phyloP scores from a whole-genome alignment of 2,888 invertebrate species.

The Amorpha juglandis region DNA sequence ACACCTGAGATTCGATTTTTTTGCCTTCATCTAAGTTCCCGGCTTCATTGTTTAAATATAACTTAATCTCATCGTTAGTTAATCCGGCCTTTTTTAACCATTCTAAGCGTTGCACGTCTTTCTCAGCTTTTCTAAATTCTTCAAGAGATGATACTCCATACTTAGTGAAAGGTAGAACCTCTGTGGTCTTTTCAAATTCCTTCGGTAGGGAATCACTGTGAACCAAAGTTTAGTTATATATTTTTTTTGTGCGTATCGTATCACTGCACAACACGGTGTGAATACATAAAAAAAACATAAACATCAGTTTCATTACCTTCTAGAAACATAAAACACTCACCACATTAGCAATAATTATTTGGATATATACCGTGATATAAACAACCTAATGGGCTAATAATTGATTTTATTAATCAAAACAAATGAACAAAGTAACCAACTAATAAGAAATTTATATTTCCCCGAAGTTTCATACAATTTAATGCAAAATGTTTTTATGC shows the following conservation, averaged over 20 bases:
- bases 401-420: constrained; percentile 26
- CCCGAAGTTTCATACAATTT: too few relatives aligned
- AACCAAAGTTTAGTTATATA: not conserved
- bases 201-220: constrained; percentile 59
- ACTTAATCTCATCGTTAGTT: constrained; percentile 74
- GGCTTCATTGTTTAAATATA: constrained; percentile 76
- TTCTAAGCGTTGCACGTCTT: constrained; percentile 57
- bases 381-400: not conserved
- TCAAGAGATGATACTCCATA: constrained; percentile 73
- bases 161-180: constrained; percentile 69
- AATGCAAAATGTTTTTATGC: too few relatives aligned
- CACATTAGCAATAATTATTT: not conserved
- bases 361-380: not conserved
- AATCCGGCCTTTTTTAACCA: constrained; percentile 77
- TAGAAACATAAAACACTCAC: constrained; percentile 10
- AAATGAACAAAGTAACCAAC: not conserved
- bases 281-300: too few relatives aligned
- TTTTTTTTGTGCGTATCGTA: too few relatives aligned
- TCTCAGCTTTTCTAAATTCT: constrained; percentile 70
- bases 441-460: too few relatives aligned
- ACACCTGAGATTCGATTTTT: constrained; percentile 62
- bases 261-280: too few relatives aligned
- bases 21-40: constrained; percentile 59
- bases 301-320: not conserved
- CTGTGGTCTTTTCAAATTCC: constrained; percentile 69